Evolutionary conservation across 2,888 invertebrate genomes (phyloP), one percentile per base, ranked within the genome.

Genomic region (Trachelus stipa): DNA sequence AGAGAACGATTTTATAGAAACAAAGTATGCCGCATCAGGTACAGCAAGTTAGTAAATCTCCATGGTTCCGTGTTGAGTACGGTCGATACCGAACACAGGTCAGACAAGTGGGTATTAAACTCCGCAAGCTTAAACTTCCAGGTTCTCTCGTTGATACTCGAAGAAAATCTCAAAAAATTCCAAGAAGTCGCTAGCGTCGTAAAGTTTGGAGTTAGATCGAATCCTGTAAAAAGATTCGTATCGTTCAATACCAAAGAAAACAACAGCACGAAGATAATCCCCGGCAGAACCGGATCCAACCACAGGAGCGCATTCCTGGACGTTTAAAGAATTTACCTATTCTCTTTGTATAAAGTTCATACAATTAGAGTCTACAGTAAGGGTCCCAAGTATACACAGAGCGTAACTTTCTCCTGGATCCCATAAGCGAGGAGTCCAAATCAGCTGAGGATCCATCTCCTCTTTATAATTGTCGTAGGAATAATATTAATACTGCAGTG

Each of bases 121-220:
- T 81, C 76, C 74, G 56, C 12, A 71, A 33, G 71, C 77, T 74
- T 56, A 69, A 71, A 56, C 76, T 69, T 33, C 75, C 33, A 40
- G 68, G 69, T 75, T 34, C 69, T 31, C 35, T 69, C 68, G 73
- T 76, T 74, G 77, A 78, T 77, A 77, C 77, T 79, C 76, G 79
- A 34, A 68, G 34, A 71, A 76, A 74, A 80, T 80, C 75, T 80
- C 71, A 74, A 77, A 76, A 81, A 79, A 82, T 78, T 81, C 34
- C 34, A 40, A 71, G 74, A 56, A 79, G 79, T 79, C 77, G 73
- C 74, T 56, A 12, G 37, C 73, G 37, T 77, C 77, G 40, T 56
- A 56, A 79, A 80, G 77, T 80, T 80, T 80, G 77, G 73, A 81
- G 80, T 82, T 82, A 79, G 79, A 82, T 82, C 79, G 82, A 80